Percentiles rank a stretch among this genome's conserved stretches.
Conservation (phyloP, 2,888 invertebrate genomes). For the Drosophila atripex region DNA sequence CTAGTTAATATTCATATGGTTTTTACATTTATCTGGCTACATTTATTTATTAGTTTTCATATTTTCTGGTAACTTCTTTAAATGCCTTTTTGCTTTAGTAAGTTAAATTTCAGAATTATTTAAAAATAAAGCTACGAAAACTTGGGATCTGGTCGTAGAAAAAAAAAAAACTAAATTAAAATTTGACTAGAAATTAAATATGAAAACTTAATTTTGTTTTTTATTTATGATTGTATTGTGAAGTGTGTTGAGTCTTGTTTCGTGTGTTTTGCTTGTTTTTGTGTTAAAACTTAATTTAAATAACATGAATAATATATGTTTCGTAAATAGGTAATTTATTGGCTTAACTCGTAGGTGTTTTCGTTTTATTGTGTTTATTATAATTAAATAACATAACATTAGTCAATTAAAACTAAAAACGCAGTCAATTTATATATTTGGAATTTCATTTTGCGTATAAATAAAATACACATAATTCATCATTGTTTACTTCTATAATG, state of each 20-base stretch:
- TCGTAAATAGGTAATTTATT: constrained; percentile 34
- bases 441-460: constrained; percentile 65
- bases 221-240: constrained; percentile 12
- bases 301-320: constrained; percentile 42
- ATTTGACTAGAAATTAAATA: constrained; percentile 73
- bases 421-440: constrained; percentile 78
- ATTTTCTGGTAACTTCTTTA: constrained; percentile 26
- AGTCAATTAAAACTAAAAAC: constrained; percentile 72
- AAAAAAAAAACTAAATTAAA: constrained; percentile 45
- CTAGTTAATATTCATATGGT: constrained; percentile 29
- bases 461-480: constrained; percentile 38
- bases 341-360: constrained; percentile 27
- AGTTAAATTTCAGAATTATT: constrained; percentile 14
- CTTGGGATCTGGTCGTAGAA: constrained; percentile 1
- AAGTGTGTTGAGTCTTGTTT: background rate
- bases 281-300: constrained; percentile 49
- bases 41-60: constrained; percentile 25
- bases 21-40: constrained; percentile 36
- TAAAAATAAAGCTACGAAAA: constrained; percentile 1
- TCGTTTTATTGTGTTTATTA: constrained; percentile 45
- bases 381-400: constrained; percentile 76
- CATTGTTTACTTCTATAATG: constrained; percentile 14
- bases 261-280: constrained; percentile 19
- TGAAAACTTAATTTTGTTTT: constrained; percentile 56
- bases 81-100: constrained; percentile 28